Evolutionary conservation across 2,888 invertebrate species (phyloP).

Genomic region (Agrotis exclamationis): DNA sequence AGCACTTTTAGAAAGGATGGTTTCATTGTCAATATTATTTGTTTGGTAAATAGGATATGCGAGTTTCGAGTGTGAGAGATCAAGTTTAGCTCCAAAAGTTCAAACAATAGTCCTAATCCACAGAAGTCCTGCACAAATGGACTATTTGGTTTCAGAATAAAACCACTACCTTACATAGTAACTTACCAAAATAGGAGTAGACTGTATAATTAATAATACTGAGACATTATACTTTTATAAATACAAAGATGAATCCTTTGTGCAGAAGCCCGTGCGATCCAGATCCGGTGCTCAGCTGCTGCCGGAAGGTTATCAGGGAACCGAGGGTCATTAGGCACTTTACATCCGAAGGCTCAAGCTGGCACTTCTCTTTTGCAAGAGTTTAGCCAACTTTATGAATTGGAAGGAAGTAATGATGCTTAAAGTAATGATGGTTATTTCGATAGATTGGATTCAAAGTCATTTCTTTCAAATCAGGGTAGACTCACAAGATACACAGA

Average conservation of each 20-base stretch:
- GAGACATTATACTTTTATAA: conserved; percentile 11
- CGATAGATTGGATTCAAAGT: too few relatives aligned
- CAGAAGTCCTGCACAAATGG: too few relatives aligned
- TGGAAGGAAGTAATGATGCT: conserved; percentile 14
- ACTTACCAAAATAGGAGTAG: too few relatives aligned
- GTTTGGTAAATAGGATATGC: background rate
- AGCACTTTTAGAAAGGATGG: conserved; percentile 15
- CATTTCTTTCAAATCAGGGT: too few relatives aligned
- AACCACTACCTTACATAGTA: too few relatives aligned
- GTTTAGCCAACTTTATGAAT: conserved; percentile 10
- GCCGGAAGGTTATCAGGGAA: conserved; percentile 46
- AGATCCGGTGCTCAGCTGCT: conserved; percentile 32
- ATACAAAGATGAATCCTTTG: conserved; percentile 22
- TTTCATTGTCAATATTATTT: conserved; percentile 9
- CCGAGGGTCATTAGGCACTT: conserved; percentile 39
- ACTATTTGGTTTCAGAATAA: too few relatives aligned
- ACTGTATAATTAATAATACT: too few relatives aligned
- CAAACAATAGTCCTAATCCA: too few relatives aligned
- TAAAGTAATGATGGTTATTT: background rate
- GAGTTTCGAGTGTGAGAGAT: too few relatives aligned
- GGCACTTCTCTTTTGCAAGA: conserved; percentile 23
- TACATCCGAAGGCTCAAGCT: background rate
- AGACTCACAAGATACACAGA: too few relatives aligned
- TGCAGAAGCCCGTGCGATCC: conserved; percentile 19
- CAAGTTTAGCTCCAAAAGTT: too few relatives aligned